Base-by-base conservation (phyloP, 2,888 invertebrate genomes). In the Ethmia dodecea region DNA sequence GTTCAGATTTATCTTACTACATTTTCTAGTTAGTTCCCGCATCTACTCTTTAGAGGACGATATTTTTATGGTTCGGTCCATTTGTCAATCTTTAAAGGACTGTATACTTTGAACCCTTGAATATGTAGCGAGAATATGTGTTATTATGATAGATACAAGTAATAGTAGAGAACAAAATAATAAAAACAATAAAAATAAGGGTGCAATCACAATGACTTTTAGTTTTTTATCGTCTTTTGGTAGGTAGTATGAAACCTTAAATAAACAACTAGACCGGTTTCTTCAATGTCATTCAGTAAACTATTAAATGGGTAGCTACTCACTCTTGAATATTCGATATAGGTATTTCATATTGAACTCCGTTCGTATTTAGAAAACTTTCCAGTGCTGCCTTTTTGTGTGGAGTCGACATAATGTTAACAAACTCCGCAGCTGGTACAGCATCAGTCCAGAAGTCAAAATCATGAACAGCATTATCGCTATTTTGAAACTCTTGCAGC, bases 311-410 rank as follows among this genome's bases (percentile, higher is more conserved):
- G 8, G 4, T n/a, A 22, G n/a, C 1, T 47, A 75, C 80, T 78
- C 64, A 88, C 88, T 69, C 69, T 65, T 86, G 83, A 37, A 89
- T 75, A 57, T 90, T 74, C 0, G 78, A 55, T 30, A 88, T 68
- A 10, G 76, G 55, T 1, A 88, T 60, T 13, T 60, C 51, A 53
- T 76, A 86, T 4, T 61, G 51, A 27, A 90, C 81, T 13, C 55
- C 55, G 42, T 78, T 53, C 0, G 31, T 32, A 3, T 47, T 55
- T 24, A 89, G 58, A 12, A 72, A 48, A 9, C 40, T 53, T 52
- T 76, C 72, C 5, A 88, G 65, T 11, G 59, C 50, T 20, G 28
- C 37, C 46, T 66, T 81, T 18, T 72, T 42, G 42, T 59, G 49
- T 5, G 88, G 87, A 38, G 70, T 66, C 1, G 87, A 73, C 63